Base-by-base conservation (phyloP, 2,888 invertebrate genomes). In the Amphipyra berbera region DNA sequence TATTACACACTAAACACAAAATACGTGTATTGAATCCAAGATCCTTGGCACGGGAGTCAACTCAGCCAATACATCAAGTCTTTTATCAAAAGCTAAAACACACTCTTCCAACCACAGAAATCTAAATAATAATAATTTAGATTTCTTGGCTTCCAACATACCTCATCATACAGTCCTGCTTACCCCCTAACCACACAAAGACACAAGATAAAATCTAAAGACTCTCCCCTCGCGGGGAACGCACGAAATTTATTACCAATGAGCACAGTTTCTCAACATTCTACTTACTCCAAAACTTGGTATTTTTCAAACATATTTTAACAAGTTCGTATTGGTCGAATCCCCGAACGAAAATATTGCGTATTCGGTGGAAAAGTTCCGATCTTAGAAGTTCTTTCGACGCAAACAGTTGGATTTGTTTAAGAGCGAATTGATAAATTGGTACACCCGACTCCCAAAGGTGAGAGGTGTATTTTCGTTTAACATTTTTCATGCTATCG, bases 401-500 rank as follows among this genome's bases (percentile, higher is more conserved):
- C 14, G 13, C 21, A 14, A 41, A 44, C 35, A 12, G 14, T 30
- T 44, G 40, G 14, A 37, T 73, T 73, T 73, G 30, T 68, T 58
- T 49, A 46, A 42, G 15, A 71, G 14, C 6, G 44, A n/a, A 63
- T 63, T 71, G 72, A 71, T 62, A 15, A 53, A 49, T 55, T 42
- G 45, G 46, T 50, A 27, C 30, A 15, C 42, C 38, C 37, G 8
- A 3, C 15, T 42, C 66, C 45, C 37, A 10, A 6, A 14, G 15
- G 47, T 12, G 1, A 9, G 12, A 9, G 7, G 38, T 47, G 7
- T 50, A 40, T 35, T 61, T 48, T 37, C n/a, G 40, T 38, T 52
- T 12, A n/a, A 21, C 10, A 68, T 15, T 44, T 54, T 52, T 21
- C 15, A 37, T 15, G 14, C n/a, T 27, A 27, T 21, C 6, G 12